Evolutionary conservation across 2,797 vertebrate species (phyloP).

Genomic region (Anguilla pacifica): DNA sequence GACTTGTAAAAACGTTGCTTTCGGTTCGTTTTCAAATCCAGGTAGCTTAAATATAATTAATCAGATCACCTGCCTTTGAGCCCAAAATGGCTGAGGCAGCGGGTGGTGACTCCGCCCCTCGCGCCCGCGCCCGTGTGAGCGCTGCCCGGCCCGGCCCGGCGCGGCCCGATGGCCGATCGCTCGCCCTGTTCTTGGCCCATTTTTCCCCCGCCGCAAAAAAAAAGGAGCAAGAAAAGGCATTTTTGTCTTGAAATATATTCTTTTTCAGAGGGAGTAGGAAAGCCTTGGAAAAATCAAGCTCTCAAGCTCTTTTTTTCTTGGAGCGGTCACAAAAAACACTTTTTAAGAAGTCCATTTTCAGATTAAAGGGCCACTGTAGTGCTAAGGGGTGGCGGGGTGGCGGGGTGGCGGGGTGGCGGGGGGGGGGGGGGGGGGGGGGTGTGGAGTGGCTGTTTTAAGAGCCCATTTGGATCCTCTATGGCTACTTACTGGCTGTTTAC

Average conservation of each 20-base stretch:
- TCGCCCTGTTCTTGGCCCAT: constrained; percentile 9
- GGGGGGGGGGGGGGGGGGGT: background rate
- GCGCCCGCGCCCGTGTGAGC: constrained; percentile 22
- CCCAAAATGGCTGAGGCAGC: constrained; percentile 25
- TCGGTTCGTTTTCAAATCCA: constrained; percentile 35
- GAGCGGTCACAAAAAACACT: constrained; percentile 23
- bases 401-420: background rate
- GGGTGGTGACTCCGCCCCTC: constrained; percentile 2
- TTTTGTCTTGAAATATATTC: constrained; percentile 33
- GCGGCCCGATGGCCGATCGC: background rate
- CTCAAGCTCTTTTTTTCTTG: background rate
- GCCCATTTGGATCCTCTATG: constrained; percentile 8
- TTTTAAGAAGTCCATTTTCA: constrained; percentile 22
- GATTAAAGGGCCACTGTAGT: background rate
- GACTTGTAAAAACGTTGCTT: constrained; percentile 35
- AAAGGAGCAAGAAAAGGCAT: constrained; percentile 20
- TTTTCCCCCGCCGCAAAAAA: constrained; percentile 17
- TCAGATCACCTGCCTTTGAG: constrained; percentile 39
- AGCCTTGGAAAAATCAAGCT: constrained; percentile 14
- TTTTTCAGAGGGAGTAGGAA: constrained; percentile 11
- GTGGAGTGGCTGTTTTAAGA: background rate
- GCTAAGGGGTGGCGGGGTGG: background rate
- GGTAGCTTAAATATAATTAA: constrained; percentile 38
- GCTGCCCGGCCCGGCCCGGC: too few relatives aligned
- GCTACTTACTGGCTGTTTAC: constrained; percentile 1